Evolutionary conservation across 2,113 vertebrate species (phyloP).

Genomic region (Sprattus sprattus): DNA sequence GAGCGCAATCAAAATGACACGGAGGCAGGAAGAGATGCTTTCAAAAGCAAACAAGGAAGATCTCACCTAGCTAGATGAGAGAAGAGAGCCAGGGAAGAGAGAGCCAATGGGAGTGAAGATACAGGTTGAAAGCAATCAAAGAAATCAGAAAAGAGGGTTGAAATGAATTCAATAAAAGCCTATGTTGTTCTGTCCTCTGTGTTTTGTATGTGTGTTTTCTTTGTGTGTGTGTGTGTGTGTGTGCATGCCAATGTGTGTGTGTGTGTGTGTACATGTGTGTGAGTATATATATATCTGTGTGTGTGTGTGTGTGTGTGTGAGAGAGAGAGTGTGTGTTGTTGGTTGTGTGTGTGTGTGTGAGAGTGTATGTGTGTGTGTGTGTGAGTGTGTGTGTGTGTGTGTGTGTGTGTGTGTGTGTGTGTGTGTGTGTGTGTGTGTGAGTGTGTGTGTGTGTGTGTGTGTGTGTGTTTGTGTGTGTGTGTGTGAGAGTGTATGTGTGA

Average conservation of each 20-base stretch:
- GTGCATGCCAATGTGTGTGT: too few relatives aligned
- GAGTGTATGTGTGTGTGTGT: constrained; percentile 47
- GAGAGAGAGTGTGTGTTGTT: too few relatives aligned
- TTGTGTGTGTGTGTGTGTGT: neutral
- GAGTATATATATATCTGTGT: neutral
- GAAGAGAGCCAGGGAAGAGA: neutral
- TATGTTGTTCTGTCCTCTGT: neutral
- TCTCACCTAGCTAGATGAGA: neutral
- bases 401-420: too few relatives aligned
- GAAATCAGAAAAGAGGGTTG: neutral
- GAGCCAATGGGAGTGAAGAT: neutral
- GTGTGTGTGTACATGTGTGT: neutral
- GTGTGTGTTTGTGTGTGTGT: constrained; percentile 9
- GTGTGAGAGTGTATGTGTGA: constrained; percentile 53
- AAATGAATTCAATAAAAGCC: too few relatives aligned
- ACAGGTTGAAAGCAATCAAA: neutral
- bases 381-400: constrained; percentile 44
- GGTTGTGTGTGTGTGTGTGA: constrained; percentile 38
- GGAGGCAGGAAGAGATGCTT: neutral
- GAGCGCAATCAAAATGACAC: neutral
- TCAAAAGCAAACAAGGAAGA: neutral
- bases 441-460: neutral
- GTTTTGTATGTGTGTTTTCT: neutral
- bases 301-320: neutral
- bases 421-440: too few relatives aligned